Conservation (phyloP, 2,888 invertebrate species). For the Rambutsinella grinnellia region DNA sequence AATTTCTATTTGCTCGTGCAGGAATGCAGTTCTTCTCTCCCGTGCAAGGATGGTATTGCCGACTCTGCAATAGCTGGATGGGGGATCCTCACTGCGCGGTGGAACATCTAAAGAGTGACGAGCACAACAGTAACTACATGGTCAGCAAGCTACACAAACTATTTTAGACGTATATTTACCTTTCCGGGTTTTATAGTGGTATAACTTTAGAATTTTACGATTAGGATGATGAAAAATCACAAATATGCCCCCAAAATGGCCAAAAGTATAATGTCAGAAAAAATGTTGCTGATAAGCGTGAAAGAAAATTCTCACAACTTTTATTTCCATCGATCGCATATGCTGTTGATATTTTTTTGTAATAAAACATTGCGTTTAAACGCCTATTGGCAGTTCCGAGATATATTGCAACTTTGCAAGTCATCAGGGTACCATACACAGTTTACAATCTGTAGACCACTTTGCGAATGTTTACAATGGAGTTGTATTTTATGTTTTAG, state of each 20-base stretch:
- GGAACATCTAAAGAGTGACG: conserved; percentile 83
- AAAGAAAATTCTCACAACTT: too few species aligned
- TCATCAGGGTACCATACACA: conserved; percentile 36
- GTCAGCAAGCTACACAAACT: conserved; percentile 72
- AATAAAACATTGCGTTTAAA: too few species aligned
- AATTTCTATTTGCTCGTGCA: conserved; percentile 69
- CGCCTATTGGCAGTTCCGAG: too few species aligned
- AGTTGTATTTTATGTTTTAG: conserved; percentile 71
- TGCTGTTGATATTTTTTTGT: too few species aligned
- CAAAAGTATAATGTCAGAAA: conserved; percentile 54
- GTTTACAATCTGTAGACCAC: conserved; percentile 6
- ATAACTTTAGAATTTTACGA: conserved; percentile 42
- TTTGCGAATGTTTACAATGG: neutral
- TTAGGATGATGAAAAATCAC: conserved; percentile 42
- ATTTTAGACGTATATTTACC: conserved; percentile 4
- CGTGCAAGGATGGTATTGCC: conserved; percentile 90
- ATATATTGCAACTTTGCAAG: too few species aligned
- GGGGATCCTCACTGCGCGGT: conserved; percentile 91
- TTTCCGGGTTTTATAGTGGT: conserved; percentile 30
- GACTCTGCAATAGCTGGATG: conserved; percentile 88
- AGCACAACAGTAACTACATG: conserved; percentile 84
- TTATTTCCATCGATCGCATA: too few species aligned
- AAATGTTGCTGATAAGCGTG: conserved; percentile 40
- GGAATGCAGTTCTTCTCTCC: conserved; percentile 90
- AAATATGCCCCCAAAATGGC: conserved; percentile 46